Evolutionary conservation across 1,140 invertebrate species (phyloP).

Genomic region (Probaryconus sp.): DNA sequence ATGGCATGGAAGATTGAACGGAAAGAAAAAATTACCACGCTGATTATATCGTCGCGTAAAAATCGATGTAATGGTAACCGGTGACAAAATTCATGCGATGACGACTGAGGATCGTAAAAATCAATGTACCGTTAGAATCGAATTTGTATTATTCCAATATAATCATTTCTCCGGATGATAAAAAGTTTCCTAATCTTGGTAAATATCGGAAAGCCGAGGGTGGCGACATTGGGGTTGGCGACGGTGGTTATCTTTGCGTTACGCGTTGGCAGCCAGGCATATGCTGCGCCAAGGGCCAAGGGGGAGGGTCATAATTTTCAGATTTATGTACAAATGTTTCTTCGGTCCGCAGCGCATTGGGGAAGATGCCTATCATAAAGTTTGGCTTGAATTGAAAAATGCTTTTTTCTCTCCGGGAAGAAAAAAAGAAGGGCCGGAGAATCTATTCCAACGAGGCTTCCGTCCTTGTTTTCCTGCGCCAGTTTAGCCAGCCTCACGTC

Average conservation of each 20-base stretch:
- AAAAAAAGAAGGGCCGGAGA: slow-evolving; percentile 24
- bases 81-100: not conserved
- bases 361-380: slow-evolving; percentile 75
- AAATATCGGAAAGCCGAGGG: slow-evolving; percentile 2
- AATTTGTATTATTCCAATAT: slow-evolving; percentile 19
- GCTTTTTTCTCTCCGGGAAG: slow-evolving; percentile 62
- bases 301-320: slow-evolving; percentile 73
- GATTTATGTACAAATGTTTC: slow-evolving; percentile 78
- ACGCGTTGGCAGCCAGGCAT: slow-evolving; percentile 76
- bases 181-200: slow-evolving; percentile 3
- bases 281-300: slow-evolving; percentile 63
- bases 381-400: slow-evolving; percentile 76
- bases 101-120: not conserved
- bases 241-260: slow-evolving; percentile 75
- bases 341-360: slow-evolving; percentile 46
- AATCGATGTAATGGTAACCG: too few relatives aligned
- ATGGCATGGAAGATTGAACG: too few relatives aligned
- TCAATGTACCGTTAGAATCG: slow-evolving; percentile 8
- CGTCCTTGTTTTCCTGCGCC: slow-evolving; percentile 35
- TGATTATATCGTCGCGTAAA: too few relatives aligned
- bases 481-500: slow-evolving; percentile 28
- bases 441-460: slow-evolving; percentile 33
- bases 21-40: too few relatives aligned
- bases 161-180: slow-evolving; percentile 3
- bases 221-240: too few relatives aligned